phyloP scores from a whole-genome alignment of 2,797 vertebrate genomes.

The Sebastes flavidus region DNA sequence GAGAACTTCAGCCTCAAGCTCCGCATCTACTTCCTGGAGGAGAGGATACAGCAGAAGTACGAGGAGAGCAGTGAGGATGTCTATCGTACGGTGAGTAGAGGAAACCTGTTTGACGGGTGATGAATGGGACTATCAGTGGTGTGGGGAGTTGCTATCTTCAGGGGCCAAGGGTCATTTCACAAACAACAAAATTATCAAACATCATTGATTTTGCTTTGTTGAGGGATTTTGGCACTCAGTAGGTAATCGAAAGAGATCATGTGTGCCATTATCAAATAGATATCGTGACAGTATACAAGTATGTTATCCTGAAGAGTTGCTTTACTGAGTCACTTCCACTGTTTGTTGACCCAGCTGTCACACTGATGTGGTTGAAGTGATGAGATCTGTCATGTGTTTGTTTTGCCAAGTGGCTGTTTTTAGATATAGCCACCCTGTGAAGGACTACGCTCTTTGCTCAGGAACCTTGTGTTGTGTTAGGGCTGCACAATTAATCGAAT shows the following conservation, averaged over 20 bases:
- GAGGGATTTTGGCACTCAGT: not conserved
- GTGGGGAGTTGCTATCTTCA: not conserved
- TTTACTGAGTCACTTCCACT: slow-evolving; percentile 2
- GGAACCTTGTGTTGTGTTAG: not conserved
- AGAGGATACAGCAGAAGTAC: slow-evolving; percentile 95
- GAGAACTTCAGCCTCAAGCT: slow-evolving; percentile 99
- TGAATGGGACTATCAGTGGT: not conserved
- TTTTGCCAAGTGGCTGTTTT: slow-evolving; percentile 31
- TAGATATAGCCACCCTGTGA: not conserved
- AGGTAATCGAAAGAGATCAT: not conserved
- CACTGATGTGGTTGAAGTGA: slow-evolving; percentile 24
- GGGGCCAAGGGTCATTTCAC: not conserved
- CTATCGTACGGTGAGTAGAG: slow-evolving; percentile 89
- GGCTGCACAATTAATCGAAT: no score
- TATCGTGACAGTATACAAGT: not conserved
- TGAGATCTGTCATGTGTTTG: slow-evolving; percentile 33
- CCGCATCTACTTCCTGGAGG: slow-evolving; percentile 99
- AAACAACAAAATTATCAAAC: not conserved
- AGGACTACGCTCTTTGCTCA: not conserved
- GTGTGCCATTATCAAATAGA: not conserved
- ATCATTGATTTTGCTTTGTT: slow-evolving; percentile 3
- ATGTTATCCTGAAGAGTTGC: not conserved
- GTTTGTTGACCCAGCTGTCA: slow-evolving; percentile 64
- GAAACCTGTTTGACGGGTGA: not conserved
- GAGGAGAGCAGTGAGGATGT: slow-evolving; percentile 93